A percentile compares a stretch with the other conserved stretches of the same genome.
Evolutionary conservation across 2,113 vertebrate genomes (phyloP).

Genomic region (Spilogale gracilis): DNA sequence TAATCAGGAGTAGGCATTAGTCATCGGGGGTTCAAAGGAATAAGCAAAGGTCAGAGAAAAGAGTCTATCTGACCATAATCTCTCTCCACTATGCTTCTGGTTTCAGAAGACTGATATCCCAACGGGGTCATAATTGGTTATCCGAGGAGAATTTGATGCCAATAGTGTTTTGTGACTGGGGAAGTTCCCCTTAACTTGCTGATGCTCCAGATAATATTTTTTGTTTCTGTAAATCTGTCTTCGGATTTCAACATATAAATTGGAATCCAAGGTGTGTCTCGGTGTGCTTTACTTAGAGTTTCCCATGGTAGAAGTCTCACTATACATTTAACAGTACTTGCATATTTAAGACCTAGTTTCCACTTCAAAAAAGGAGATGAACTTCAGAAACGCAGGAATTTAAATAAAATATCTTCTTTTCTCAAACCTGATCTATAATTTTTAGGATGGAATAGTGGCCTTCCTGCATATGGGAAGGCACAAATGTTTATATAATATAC

Average conservation of each 20-base stretch:
- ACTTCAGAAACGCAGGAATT: conserved; percentile 17
- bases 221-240: neutral
- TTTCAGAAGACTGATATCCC: neutral
- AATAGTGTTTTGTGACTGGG: neutral
- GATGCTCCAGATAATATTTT: neutral
- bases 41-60: neutral
- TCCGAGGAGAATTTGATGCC: neutral
- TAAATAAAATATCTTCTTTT: neutral
- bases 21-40: neutral
- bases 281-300: neutral
- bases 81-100: neutral
- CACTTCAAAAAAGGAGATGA: neutral
- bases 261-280: conserved; percentile 20
- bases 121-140: neutral
- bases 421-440: neutral
- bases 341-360: neutral
- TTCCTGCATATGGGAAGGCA: neutral
- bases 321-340: neutral
- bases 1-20: neutral
- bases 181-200: neutral
- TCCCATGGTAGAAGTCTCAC: neutral
- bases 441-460: neutral
- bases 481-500: conserved; percentile 18
- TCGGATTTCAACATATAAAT: conserved; percentile 39
- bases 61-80: neutral